Evolutionary conservation across 2,113 vertebrate species (phyloP), one percentile per base, ranked within the genome.

Genomic region (Delphinus delphis): DNA sequence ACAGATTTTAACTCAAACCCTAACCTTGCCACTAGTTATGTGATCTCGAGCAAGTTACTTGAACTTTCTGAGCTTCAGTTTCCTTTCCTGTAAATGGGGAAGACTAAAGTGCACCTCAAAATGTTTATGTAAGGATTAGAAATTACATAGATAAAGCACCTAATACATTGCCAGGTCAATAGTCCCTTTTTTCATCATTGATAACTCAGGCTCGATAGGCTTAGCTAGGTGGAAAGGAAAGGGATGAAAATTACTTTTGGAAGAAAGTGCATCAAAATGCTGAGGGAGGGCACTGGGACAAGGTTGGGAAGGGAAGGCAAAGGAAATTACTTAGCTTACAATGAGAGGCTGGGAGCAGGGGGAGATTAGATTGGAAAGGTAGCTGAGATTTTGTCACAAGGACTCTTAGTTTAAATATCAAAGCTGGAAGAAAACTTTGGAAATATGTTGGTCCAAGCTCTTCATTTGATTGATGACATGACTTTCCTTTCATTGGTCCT

Each of bases 401-500:
- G 28, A 79, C 47, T 70, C 38, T 73, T 6, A 18, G 62, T 93
- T 92, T 89, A 94, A 93, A 87, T 73, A 28, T 73, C 68, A 68
- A n/a, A 92, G 11, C 44, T 92, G 41, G 38, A 94, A 83, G 47
- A 65, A 63, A 90, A 12, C 33, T 96, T 94, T 83, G 65, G 17
- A 83, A 90, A 87, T 94, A 25, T 77, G 17, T 44, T 88, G 68
- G 55, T 26, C 17, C 28, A 77, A 84, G 60, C 2, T 81, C 79
- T 91, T 93, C 36, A 87, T 94, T 95, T 94, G 47, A 95, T 36
- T 81, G 71, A 81, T 92, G 12, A 62, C 14, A 17, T 62, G 18
- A 8, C 28, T 81, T 95, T 50, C 6, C 28, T 96, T 90, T 65
- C 62, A 77, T 38, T 90, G 41, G 26, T 82, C 23, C 41, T 68